Evolutionary conservation across 2,888 invertebrate genomes (phyloP).

Genomic region (Punctoribates punctum): DNA sequence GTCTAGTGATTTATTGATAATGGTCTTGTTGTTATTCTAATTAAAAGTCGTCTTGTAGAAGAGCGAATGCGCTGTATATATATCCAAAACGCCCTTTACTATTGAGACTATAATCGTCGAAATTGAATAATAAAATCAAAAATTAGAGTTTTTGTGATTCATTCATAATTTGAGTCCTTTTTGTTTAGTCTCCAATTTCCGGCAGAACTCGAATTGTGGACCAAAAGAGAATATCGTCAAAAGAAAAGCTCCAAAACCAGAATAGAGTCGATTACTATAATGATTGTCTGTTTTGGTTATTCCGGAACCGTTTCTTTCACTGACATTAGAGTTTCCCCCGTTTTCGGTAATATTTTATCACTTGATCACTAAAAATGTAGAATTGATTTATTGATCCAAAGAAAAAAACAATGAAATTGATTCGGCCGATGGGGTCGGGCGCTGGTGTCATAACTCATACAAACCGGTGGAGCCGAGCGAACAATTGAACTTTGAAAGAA

Average conservation of each 20-base stretch:
- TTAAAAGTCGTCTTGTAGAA: too few species aligned
- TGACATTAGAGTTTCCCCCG: slow-evolving; percentile 46
- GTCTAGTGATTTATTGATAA: too few species aligned
- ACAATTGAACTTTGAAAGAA: neutral
- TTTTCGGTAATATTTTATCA: slow-evolving; percentile 22
- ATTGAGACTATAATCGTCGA: too few species aligned
- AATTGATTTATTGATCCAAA: neutral
- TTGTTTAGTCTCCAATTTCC: slow-evolving; percentile 46
- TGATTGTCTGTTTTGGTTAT: slow-evolving; percentile 49
- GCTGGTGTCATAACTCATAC: slow-evolving; percentile 14
- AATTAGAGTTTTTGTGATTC: too few species aligned
- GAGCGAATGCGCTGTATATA: too few species aligned
- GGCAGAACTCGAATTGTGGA: slow-evolving; percentile 46
- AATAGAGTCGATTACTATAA: slow-evolving; percentile 46
- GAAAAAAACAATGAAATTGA: neutral
- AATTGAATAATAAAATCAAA: too few species aligned
- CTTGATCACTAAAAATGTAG: neutral
- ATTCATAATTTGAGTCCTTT: too few species aligned
- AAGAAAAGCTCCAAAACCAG: slow-evolving; percentile 27
- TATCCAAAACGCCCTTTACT: too few species aligned
- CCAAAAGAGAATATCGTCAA: slow-evolving; percentile 42
- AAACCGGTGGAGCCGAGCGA: neutral
- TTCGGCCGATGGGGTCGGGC: neutral
- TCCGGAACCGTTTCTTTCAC: slow-evolving; percentile 48
- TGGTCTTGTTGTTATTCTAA: too few species aligned